Evolutionary conservation across 2,888 invertebrate species (phyloP).

Genomic region (Norana najaformis): DNA sequence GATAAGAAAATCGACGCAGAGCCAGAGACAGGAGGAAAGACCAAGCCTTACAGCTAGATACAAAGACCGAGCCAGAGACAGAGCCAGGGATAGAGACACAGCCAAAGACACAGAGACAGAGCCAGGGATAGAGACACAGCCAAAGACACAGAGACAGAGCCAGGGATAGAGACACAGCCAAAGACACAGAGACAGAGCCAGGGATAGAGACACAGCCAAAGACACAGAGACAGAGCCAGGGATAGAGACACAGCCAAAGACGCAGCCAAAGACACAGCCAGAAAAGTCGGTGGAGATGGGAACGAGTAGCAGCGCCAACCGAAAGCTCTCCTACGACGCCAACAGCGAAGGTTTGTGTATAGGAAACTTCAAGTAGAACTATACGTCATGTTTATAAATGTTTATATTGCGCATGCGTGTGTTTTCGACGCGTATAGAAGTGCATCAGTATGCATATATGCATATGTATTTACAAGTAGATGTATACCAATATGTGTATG

Average conservation of each 20-base stretch:
- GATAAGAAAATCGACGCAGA: neutral
- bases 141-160: neutral
- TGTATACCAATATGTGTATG: too few relatives aligned
- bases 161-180: neutral
- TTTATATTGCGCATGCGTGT: too few relatives aligned
- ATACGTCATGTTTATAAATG: neutral
- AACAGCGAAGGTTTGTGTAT: slow-evolving; percentile 51
- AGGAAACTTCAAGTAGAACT: neutral
- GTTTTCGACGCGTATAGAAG: too few relatives aligned
- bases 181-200: neutral
- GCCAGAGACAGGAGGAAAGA: neutral
- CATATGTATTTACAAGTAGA: neutral
- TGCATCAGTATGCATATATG: neutral
- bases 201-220: neutral
- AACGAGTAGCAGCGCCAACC: slow-evolving; percentile 27
- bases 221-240: neutral
- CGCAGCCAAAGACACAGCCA: neutral
- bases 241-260: neutral
- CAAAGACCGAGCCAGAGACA: slow-evolving; percentile 1
- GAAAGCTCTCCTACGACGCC: slow-evolving; percentile 54
- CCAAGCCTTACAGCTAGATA: too few relatives aligned
- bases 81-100: too few relatives aligned
- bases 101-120: too few relatives aligned
- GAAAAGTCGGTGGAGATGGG: neutral
- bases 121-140: neutral